Percentiles rank a stretch among this genome's conserved stretches.
phyloP scores from a whole-genome alignment of 92 coral and sea anemone species.

The Paragorgia papillata region DNA sequence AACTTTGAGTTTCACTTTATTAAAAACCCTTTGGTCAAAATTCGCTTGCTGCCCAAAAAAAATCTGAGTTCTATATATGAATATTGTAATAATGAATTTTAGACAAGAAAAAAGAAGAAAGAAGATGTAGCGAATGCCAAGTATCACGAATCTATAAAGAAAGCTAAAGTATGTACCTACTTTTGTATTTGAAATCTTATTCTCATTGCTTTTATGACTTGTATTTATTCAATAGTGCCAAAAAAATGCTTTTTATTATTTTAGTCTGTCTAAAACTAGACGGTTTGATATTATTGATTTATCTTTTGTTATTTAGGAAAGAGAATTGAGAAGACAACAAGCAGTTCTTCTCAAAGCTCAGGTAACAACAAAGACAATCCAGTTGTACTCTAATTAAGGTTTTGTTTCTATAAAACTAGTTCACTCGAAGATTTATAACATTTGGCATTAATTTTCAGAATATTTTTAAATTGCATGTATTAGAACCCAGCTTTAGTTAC shows the following conservation, averaged over 20 bases:
- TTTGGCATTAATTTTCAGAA: no score
- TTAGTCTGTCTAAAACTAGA: no score
- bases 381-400: no score
- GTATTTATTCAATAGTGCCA: neutral
- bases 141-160: constrained; percentile 94
- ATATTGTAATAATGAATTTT: neutral
- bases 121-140: constrained; percentile 93
- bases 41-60: no score
- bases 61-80: no score
- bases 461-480: no score
- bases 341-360: constrained; percentile 90
- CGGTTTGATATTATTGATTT: neutral
- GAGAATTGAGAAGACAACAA: constrained; percentile 94
- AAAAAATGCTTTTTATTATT: no score
- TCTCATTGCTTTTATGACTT: neutral
- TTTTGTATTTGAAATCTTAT: neutral
- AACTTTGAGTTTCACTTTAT: no score
- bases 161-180: constrained; percentile 76
- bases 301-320: constrained; percentile 61
- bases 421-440: no score
- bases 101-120: constrained; percentile 92
- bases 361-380: constrained; percentile 64
- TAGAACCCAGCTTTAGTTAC: no score
- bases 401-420: no score
- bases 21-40: no score